Conservation (phyloP, 2,888 invertebrate species). For the Caenorhabditis angaria region DNA sequence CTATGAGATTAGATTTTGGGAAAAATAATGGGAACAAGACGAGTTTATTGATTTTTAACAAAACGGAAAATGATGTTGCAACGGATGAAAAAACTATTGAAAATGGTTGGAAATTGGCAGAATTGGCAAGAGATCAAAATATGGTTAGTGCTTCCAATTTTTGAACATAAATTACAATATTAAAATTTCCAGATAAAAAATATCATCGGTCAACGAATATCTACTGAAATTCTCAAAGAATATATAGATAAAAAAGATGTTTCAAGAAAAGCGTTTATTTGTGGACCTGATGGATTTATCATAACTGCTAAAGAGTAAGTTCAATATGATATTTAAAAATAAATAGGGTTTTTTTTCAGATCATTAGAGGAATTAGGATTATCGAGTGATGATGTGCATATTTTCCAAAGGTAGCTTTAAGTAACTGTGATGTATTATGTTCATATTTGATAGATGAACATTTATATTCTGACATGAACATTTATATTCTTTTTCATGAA, state of each 20-base stretch:
- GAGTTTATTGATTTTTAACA: constrained; percentile 44
- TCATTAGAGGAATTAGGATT: constrained; percentile 23
- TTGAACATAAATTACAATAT: neutral
- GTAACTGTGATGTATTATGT: neutral
- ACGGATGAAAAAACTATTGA: constrained; percentile 18
- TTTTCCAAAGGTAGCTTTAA: constrained; percentile 32
- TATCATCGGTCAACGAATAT: neutral
- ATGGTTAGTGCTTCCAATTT: constrained; percentile 12
- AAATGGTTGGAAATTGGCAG: constrained; percentile 28
- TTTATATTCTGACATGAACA: too few species aligned
- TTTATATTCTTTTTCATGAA: too few species aligned
- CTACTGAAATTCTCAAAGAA: neutral
- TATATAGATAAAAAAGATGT: neutral
- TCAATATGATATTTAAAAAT: neutral
- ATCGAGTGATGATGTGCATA: constrained; percentile 23
- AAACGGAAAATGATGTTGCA: constrained; percentile 46
- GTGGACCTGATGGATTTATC: constrained; percentile 41
- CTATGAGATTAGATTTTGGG: constrained; percentile 12
- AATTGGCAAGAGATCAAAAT: constrained; percentile 13
- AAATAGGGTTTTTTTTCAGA: too few species aligned
- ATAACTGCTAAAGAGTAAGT: constrained; percentile 22
- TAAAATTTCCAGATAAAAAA: constrained; percentile 25
- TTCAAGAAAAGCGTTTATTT: constrained; percentile 30
- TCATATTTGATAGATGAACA: too few species aligned
- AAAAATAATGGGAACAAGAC: neutral